phyloP scores from a whole-genome alignment of 2,888 invertebrate genomes.

The Polia nebulosa region DNA sequence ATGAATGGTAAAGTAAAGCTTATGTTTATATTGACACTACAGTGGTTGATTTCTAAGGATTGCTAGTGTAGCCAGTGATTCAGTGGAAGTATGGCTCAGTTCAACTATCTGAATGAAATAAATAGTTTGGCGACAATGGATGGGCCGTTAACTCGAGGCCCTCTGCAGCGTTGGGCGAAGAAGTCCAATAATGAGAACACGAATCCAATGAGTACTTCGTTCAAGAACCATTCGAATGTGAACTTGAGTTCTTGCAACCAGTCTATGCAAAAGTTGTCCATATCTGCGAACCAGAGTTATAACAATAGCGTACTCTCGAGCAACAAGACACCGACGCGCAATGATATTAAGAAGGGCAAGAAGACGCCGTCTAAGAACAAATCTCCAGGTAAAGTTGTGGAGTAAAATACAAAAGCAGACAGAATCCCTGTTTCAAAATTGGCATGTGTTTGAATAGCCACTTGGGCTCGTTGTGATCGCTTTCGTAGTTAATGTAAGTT shows the following conservation, averaged over 20 bases:
- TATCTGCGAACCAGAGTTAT: slow-evolving; percentile 91
- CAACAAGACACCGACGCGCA: slow-evolving; percentile 91
- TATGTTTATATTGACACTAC: slow-evolving; percentile 45
- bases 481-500: not conserved
- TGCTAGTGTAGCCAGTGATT: slow-evolving; percentile 42
- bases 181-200: slow-evolving; percentile 93
- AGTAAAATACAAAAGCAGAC: not conserved
- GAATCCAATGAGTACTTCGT: slow-evolving; percentile 85
- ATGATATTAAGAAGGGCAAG: slow-evolving; percentile 91
- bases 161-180: slow-evolving; percentile 95
- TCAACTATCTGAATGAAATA: slow-evolving; percentile 95
- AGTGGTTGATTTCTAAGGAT: slow-evolving; percentile 34
- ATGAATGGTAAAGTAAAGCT: slow-evolving; percentile 48
- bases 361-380: slow-evolving; percentile 93
- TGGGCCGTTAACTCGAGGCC: slow-evolving; percentile 95
- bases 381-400: slow-evolving; percentile 90
- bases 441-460: slow-evolving; percentile 29
- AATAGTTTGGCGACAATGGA: slow-evolving; percentile 95
- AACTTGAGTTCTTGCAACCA: slow-evolving; percentile 92
- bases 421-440: not conserved
- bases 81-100: slow-evolving; percentile 93
- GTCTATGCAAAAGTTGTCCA: slow-evolving; percentile 92
- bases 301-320: slow-evolving; percentile 88
- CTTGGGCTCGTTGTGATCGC: not conserved
- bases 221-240: slow-evolving; percentile 87